Evolutionary conservation across 92 coral and sea anemone genomes (phyloP).

Genomic region (Isaurus tuberculatus): DNA sequence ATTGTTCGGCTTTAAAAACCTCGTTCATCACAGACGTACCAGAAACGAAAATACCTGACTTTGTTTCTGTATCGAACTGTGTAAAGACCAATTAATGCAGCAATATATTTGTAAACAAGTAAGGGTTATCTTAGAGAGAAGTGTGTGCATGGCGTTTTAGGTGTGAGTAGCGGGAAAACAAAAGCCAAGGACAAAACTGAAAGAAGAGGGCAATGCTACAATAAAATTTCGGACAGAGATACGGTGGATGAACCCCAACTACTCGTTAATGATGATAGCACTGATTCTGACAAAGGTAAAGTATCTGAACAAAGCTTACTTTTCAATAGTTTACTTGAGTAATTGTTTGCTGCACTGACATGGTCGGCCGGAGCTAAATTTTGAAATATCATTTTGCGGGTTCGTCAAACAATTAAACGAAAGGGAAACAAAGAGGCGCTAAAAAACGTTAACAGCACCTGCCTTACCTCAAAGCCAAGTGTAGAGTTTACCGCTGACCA

Average conservation of each 20-base stretch:
- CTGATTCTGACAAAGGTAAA: constrained; percentile 24
- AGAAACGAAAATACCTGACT: constrained; percentile 45
- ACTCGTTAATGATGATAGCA: constrained; percentile 42
- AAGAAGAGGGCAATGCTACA: constrained; percentile 29
- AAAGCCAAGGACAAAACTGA: constrained; percentile 11
- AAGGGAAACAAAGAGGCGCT: constrained; percentile 51
- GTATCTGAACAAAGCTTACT: constrained; percentile 8
- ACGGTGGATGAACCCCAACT: constrained; percentile 44
- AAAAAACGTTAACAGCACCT: constrained; percentile 45
- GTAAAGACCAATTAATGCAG: constrained; percentile 39
- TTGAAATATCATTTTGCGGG: constrained; percentile 29
- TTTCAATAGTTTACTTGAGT: background rate
- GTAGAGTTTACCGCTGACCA: too few species aligned
- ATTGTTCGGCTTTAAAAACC: constrained; percentile 58
- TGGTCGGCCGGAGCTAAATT: constrained; percentile 21
- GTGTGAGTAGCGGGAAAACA: constrained; percentile 15
- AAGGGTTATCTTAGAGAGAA: constrained; percentile 39
- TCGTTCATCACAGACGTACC: constrained; percentile 39
- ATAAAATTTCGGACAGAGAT: background rate
- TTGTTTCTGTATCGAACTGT: constrained; percentile 48
- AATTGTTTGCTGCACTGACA: too few species aligned
- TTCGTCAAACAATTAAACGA: constrained; percentile 18
- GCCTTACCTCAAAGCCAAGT: constrained; percentile 31
- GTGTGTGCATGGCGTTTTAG: constrained; percentile 51
- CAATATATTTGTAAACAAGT: constrained; percentile 44